Evolutionary conservation across 2,888 invertebrate species (phyloP), one percentile per base, ranked within the genome.

Genomic region (Drosophila meridiana): DNA sequence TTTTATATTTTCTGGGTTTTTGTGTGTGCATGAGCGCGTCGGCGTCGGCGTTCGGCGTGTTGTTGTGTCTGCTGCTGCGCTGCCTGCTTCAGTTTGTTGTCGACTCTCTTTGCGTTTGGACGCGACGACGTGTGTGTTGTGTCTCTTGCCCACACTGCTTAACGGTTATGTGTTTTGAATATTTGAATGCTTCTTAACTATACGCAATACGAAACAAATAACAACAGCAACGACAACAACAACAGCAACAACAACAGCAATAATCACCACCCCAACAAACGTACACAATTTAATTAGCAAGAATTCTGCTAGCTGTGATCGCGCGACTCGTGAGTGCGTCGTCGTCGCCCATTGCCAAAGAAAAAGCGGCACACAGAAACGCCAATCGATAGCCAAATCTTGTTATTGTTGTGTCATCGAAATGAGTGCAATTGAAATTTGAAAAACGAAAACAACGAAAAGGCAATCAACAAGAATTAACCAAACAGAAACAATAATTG

Each of bases 51-150:
- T 70, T 34, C 63, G 28, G 56, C n/a, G 69, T 72, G 81, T 72
- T 72, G 84, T 77, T 66, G 83, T 64, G 56, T 59, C 68, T 73
- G 82, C 69, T 53, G 74, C 75, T 65, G 75, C 78, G 76, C 80
- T 73, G 78, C 56, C 55, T 68, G 72, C 62, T 61, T 65, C 61
- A 87, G 84, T 84, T 76, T 74, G 82, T 87, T 84, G 60, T 76
- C 85, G 84, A 76, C 89, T 89, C 85, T 84, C 90, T 89, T 78
- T 76, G 72, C 65, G 86, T 72, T 82, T 85, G 88, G 87, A 70
- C 82, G 78, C 81, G 72, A 32, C 57, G 53, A 32, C 57, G 53
- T 74, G 50, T 60, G 47, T 58, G 61, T 62, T 70, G 61, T 67
- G 57, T 76, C 52, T 74, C 63, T 69, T 62, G 63, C 62, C 69